Percentiles rank a stretch among this genome's conserved stretches.
Evolutionary conservation across 2,888 invertebrate species (phyloP).

Genomic region (Acronicta aceris): DNA sequence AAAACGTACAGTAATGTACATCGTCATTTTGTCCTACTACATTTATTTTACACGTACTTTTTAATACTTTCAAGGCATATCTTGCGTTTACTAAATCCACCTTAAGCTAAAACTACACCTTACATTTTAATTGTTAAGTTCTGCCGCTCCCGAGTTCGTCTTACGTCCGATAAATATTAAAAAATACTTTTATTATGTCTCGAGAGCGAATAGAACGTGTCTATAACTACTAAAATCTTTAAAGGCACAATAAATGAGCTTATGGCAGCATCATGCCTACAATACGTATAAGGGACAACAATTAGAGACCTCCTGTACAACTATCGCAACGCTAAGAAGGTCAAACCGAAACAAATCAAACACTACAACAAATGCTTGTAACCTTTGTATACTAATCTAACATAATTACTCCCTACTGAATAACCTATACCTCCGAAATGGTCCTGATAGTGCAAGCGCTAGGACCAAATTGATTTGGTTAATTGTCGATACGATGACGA

Average conservation of each 20-base stretch:
- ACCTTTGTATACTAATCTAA: slow-evolving; percentile 65
- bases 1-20: slow-evolving; percentile 86
- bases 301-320: slow-evolving; percentile 67
- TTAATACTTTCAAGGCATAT: slow-evolving; percentile 88
- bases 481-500: slow-evolving; percentile 25
- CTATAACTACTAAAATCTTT: slow-evolving; percentile 65
- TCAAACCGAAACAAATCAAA: slow-evolving; percentile 64
- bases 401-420: slow-evolving; percentile 45
- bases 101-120: slow-evolving; percentile 80
- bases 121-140: slow-evolving; percentile 59
- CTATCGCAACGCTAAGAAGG: slow-evolving; percentile 64
- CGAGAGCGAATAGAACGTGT: slow-evolving; percentile 57
- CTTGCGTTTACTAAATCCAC: slow-evolving; percentile 77
- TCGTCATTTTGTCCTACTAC: slow-evolving; percentile 80
- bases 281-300: slow-evolving; percentile 69
- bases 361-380: slow-evolving; percentile 78
- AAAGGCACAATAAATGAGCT: slow-evolving; percentile 84
- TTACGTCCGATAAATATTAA: slow-evolving; percentile 50
- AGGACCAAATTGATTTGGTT: slow-evolving; percentile 27
- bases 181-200: slow-evolving; percentile 42
- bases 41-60: slow-evolving; percentile 83
- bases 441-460: slow-evolving; percentile 17
- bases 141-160: slow-evolving; percentile 43
- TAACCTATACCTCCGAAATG: slow-evolving; percentile 30
- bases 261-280: slow-evolving; percentile 80